These are phyloP conservation scores for Antennarius maculatus DNA, from an alignment of 2,797 vertebrate genomes.

Conservation along the genomic window DNA sequence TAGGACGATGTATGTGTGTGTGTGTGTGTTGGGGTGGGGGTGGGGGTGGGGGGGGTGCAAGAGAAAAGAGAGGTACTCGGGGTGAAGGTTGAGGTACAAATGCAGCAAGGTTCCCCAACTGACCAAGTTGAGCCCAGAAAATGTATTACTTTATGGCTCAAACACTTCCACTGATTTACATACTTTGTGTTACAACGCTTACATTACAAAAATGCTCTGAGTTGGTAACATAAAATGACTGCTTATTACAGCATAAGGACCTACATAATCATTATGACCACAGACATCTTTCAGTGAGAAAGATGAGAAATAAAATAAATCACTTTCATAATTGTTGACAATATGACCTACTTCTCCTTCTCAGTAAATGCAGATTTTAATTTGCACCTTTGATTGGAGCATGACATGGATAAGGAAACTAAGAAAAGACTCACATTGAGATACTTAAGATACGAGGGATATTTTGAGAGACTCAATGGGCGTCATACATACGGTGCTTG, in stretches of 20 bases:
- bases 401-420: too few relatives aligned
- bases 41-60: slow-evolving; percentile 37
- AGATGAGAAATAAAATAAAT: too few relatives aligned
- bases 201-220: neutral
- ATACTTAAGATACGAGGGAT: too few relatives aligned
- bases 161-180: neutral
- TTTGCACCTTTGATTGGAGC: too few relatives aligned
- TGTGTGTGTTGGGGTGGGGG: slow-evolving; percentile 14
- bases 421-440: too few relatives aligned
- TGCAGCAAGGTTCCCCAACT: slow-evolving; percentile 38
- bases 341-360: neutral
- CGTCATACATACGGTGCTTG: too few relatives aligned
- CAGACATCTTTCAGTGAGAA: too few relatives aligned
- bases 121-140: slow-evolving; percentile 53
- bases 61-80: slow-evolving; percentile 39
- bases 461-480: too few relatives aligned
- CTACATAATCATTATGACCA: too few relatives aligned
- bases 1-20: slow-evolving; percentile 35
- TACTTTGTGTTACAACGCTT: too few relatives aligned
- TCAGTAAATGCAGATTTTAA: neutral
- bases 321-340: slow-evolving; percentile 10
- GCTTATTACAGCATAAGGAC: neutral
- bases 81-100: slow-evolving; percentile 60
- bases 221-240: neutral
- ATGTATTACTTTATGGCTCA: slow-evolving; percentile 29